Evolutionary conservation across 2,113 vertebrate genomes (phyloP).

Genomic region (Oriolus oriolus): DNA sequence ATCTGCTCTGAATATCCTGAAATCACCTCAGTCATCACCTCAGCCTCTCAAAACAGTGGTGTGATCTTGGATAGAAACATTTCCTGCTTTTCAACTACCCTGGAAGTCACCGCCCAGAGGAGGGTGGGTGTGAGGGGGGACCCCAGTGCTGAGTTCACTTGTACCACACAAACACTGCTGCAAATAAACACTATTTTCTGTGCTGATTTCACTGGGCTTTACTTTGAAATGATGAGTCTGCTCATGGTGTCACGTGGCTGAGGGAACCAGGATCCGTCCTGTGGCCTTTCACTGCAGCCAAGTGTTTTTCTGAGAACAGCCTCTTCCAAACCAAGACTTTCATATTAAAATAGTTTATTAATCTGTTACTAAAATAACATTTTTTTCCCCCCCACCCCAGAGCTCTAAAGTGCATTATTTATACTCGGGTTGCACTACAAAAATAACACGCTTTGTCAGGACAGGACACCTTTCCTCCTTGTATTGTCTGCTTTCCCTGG

Average conservation of each 20-base stretch:
- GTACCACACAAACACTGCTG: background rate
- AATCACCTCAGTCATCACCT: background rate
- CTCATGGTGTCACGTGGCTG: background rate
- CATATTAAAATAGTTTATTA: conserved; percentile 77
- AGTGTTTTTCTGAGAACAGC: background rate
- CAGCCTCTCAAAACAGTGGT: background rate
- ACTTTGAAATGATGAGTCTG: background rate
- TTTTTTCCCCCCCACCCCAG: fast-evolving
- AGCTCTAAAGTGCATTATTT: conserved; percentile 67
- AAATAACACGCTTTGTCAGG: background rate
- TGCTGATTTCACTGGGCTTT: background rate
- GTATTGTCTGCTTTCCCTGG: background rate
- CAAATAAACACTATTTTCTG: background rate
- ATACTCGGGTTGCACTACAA: background rate
- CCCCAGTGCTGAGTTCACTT: background rate
- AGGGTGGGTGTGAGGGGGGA: background rate
- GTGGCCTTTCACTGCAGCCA: background rate
- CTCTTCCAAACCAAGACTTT: conserved; percentile 3
- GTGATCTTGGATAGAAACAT: background rate
- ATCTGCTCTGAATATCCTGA: background rate
- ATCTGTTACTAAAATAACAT: conserved; percentile 65
- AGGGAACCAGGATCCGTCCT: background rate
- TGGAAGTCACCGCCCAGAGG: background rate
- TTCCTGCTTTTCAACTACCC: background rate
- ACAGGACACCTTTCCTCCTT: background rate